Base-by-base conservation (phyloP, 2,888 invertebrate species). In the Steinernema scapterisci region DNA sequence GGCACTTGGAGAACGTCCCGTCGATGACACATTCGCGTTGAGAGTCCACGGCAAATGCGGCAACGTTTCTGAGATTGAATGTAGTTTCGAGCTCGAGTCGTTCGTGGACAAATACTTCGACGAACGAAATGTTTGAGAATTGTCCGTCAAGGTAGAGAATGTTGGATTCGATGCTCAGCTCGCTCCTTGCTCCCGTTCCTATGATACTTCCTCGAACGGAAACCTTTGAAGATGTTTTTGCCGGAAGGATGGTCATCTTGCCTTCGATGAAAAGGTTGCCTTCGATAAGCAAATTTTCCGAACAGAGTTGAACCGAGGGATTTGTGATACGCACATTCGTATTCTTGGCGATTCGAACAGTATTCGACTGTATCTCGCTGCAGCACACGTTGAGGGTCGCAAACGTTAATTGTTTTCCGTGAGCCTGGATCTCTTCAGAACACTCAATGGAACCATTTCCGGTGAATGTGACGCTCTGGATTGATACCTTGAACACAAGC, bases 101-200 rank as follows among this genome's bases (percentile, higher is more conserved):
- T 9, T 81, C 81, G 19, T 78, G 52, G 19, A 77, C 81, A 48
- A 77, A 80, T 0, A 81, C 52, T 23, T 80, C 81, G n/a, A 79
- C 72, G 70, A 80, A 81, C 45, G 80, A 79, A 44, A 81, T 75
- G 70, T 78, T 81, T 11, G 80, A 78, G 5, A 82, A 27, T 38
- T 78, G 79, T 21, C 80, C 80, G 31, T 75, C 75, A 5, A 81
- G 73, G 0, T 73, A 45, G 56, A 81, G 51, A 31, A 76, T 74
- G 7, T 70, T 74, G 0, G 77, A 73, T 63, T 82, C 82, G 48
- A 80, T 74, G 0, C 76, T 77, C 43, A 82, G 38, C 56, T 82
- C 82, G 73, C 79, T 79, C 7, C 43, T 71, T 5, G 75, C 71
- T 0, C 79, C 76, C 1, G 79, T 77, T 23, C 82, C 82, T 11